Conservation (phyloP, 2,113 vertebrate genomes). For the Oreocharis arfaki region DNA sequence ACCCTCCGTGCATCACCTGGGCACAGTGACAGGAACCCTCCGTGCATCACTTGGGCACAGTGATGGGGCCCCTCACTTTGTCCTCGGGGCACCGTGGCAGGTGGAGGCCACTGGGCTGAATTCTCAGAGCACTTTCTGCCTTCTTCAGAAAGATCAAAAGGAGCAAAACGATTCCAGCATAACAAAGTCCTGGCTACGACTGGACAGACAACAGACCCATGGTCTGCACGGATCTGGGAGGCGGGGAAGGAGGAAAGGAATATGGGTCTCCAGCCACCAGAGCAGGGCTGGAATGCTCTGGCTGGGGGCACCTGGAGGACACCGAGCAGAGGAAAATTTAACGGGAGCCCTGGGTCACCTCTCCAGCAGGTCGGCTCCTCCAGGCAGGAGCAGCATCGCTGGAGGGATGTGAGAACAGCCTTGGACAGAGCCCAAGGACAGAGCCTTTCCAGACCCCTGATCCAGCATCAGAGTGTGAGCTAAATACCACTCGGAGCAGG, state of each 20-base stretch:
- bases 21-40: background rate
- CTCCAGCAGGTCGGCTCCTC: background rate
- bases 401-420: slow-evolving; percentile 24
- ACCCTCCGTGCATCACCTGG: background rate
- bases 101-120: background rate
- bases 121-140: background rate
- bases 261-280: background rate
- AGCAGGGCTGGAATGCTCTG: background rate
- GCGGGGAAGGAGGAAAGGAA: background rate
- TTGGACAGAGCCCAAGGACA: slow-evolving; percentile 19
- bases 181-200: background rate
- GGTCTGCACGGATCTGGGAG: background rate
- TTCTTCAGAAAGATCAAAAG: background rate
- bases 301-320: background rate
- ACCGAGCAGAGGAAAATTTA: background rate
- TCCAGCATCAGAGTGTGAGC: slow-evolving; percentile 35
- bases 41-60: fast-evolving
- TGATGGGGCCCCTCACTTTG: fast-evolving
- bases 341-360: background rate
- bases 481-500: background rate
- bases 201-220: background rate
- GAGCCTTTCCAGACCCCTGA: slow-evolving; percentile 47
- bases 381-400: background rate
- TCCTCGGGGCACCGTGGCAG: background rate
- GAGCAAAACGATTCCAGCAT: background rate